A percentile compares a stretch with the other conserved stretches of the same genome.
These are phyloP conservation scores for Aselliscus stoliczkanus DNA, from an alignment of 2,797 vertebrate genomes.

Conservation along the genomic window DNA sequence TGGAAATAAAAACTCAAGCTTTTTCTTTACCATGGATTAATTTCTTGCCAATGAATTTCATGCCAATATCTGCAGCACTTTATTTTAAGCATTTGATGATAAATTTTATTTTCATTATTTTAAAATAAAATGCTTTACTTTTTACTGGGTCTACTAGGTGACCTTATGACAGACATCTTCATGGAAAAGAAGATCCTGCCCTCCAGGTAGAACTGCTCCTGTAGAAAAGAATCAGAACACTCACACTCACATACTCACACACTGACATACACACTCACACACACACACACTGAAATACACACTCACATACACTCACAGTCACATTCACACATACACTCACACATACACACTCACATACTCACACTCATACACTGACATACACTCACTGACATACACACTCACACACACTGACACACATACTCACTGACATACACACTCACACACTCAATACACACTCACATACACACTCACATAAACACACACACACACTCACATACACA, in stretches of 20 bases:
- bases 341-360: background rate
- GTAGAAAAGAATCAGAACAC: background rate
- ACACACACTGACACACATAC: background rate
- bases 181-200: background rate
- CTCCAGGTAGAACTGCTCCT: background rate
- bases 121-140: background rate
- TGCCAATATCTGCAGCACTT: background rate
- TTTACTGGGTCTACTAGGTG: background rate
- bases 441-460: no score
- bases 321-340: no score
- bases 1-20: background rate
- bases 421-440: background rate
- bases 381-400: background rate
- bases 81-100: slow-evolving; percentile 19
- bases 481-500: background rate
- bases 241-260: no score
- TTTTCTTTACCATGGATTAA: background rate
- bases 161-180: background rate
- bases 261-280: background rate
- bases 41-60: background rate
- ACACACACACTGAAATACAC: background rate
- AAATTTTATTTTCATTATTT: background rate
- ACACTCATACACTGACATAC: background rate
- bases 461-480: background rate
- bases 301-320: background rate